A percentile compares a stretch with the other conserved stretches of the same genome.
These are phyloP conservation scores for Harpalus rubripes DNA, from an alignment of 2,888 invertebrate species.

Conservation along the genomic window DNA sequence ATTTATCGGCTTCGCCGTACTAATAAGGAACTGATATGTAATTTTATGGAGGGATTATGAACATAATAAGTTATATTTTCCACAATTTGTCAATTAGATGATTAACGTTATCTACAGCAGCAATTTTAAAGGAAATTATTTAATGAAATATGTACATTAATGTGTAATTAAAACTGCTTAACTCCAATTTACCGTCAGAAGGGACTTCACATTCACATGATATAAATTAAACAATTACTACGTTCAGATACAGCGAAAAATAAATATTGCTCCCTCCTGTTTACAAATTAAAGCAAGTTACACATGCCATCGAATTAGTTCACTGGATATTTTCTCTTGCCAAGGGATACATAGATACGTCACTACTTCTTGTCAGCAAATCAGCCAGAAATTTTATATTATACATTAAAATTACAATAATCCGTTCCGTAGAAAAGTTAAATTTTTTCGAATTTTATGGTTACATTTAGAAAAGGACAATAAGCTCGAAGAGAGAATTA, in stretches of 20 bases:
- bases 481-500: too few relatives aligned
- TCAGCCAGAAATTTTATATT: not conserved
- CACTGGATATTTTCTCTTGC: conserved; percentile 25
- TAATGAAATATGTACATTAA: conserved; percentile 53
- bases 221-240: conserved; percentile 62
- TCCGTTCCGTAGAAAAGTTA: too few relatives aligned
- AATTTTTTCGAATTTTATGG: not conserved
- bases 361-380: not conserved
- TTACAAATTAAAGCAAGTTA: conserved; percentile 45
- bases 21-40: conserved; percentile 8
- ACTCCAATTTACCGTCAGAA: conserved; percentile 37
- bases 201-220: conserved; percentile 27
- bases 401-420: too few relatives aligned
- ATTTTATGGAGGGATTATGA: conserved; percentile 13
- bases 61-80: not conserved
- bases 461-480: not conserved
- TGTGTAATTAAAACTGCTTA: conserved; percentile 53
- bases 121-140: conserved; percentile 31
- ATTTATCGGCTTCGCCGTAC: not conserved
- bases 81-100: conserved; percentile 29
- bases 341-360: not conserved
- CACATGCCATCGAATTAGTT: conserved; percentile 45
- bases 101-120: conserved; percentile 21
- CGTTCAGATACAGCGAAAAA: conserved; percentile 58
- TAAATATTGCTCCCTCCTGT: conserved; percentile 40